phyloP scores from a whole-genome alignment of 2,113 vertebrate species.

The Sturnira hondurensis region DNA sequence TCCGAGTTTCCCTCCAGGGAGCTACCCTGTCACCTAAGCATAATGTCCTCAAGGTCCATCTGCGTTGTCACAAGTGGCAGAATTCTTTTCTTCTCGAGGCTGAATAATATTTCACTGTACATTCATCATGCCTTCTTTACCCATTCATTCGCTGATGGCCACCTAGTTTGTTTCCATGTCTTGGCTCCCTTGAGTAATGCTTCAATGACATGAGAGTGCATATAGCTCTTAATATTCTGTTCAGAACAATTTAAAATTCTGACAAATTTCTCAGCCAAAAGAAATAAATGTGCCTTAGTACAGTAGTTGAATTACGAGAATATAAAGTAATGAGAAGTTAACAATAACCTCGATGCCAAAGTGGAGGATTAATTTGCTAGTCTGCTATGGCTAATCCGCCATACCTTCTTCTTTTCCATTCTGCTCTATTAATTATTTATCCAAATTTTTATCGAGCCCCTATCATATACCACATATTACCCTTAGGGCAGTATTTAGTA shows the following conservation, averaged over 20 bases:
- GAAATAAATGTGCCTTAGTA: background rate
- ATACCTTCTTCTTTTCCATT: background rate
- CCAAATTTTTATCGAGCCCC: background rate
- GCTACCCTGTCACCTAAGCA: background rate
- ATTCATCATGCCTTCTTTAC: background rate
- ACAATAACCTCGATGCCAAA: background rate
- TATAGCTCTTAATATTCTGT: background rate
- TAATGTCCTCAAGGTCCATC: background rate
- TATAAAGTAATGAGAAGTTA: background rate
- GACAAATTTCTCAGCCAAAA: background rate
- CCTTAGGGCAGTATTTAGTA: background rate
- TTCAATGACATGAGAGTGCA: background rate
- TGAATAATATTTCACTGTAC: background rate
- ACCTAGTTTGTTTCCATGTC: background rate
- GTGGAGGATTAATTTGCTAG: background rate
- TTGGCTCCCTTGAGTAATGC: background rate
- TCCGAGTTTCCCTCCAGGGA: background rate
- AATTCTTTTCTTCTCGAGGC: background rate
- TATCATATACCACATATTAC: background rate
- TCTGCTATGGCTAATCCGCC: too few species aligned
- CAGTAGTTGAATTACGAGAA: background rate
- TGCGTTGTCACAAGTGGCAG: background rate
- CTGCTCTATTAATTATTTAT: background rate
- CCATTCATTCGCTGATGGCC: background rate
- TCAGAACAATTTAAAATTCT: background rate